Evolutionary conservation across 2,888 invertebrate genomes (phyloP).

Genomic region (Harpalus rufipes): DNA sequence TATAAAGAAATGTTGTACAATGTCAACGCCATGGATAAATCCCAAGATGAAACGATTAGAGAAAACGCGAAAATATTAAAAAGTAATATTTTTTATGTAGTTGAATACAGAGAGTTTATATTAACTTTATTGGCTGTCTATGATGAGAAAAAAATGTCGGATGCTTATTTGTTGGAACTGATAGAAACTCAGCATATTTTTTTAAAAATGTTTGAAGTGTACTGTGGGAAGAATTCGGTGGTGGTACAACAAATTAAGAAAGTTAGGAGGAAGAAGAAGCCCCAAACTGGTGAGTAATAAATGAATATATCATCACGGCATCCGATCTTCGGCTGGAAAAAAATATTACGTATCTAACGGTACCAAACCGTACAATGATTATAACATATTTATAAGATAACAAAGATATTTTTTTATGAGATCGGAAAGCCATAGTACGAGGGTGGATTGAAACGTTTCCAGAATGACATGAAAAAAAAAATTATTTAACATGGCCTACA

Average conservation of each 20-base stretch:
- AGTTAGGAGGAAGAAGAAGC: constrained; percentile 78
- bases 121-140: constrained; percentile 88
- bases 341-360: too few species aligned
- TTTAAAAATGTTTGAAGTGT: constrained; percentile 91
- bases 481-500: too few species aligned
- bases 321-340: too few species aligned
- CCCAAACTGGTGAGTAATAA: constrained; percentile 67
- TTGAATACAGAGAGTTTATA: constrained; percentile 95
- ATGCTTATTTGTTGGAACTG: constrained; percentile 90
- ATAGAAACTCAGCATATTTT: constrained; percentile 94
- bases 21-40: constrained; percentile 89
- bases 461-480: too few species aligned
- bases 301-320: not conserved
- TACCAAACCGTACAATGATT: too few species aligned
- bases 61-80: constrained; percentile 92
- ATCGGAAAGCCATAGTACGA: too few species aligned
- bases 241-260: constrained; percentile 85
- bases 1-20: constrained; percentile 92
- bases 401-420: too few species aligned
- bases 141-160: constrained; percentile 92
- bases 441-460: too few species aligned
- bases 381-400: too few species aligned
- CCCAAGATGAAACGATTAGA: constrained; percentile 83
- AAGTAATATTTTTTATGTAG: constrained; percentile 94
- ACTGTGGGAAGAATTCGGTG: constrained; percentile 82